Evolutionary conservation across 2,113 vertebrate species (phyloP).

Genomic region (Alligator sinensis): DNA sequence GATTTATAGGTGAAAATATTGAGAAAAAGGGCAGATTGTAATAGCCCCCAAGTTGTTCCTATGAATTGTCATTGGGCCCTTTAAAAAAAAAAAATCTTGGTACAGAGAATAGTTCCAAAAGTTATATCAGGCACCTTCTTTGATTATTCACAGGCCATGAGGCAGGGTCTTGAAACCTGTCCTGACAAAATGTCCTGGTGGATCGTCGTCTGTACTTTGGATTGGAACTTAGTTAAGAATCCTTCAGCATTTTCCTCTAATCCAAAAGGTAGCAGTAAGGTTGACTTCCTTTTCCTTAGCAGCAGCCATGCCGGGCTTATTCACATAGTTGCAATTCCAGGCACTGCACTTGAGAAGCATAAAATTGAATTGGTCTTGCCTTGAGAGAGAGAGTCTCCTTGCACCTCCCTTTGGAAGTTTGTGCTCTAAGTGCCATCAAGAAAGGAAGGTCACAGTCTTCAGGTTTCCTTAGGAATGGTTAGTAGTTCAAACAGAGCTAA

Average conservation of each 20-base stretch:
- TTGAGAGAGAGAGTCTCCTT: neutral
- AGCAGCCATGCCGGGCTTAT: neutral
- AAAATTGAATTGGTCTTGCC: neutral
- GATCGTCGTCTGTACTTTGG: neutral
- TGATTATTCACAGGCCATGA: neutral
- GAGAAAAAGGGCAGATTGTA: neutral
- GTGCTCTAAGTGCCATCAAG: neutral
- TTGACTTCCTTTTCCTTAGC: neutral
- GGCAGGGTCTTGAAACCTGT: neutral
- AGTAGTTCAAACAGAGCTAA: neutral
- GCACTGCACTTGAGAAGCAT: neutral
- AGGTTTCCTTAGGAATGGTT: neutral
- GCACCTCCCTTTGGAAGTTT: neutral
- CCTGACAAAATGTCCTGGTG: neutral
- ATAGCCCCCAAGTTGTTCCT: neutral
- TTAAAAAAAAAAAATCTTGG: neutral
- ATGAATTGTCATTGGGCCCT: no score
- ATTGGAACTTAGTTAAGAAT: neutral
- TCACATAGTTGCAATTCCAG: neutral
- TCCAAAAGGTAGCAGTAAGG: neutral
- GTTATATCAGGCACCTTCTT: neutral
- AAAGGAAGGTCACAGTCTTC: neutral
- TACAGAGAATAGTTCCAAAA: neutral
- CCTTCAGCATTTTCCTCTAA: neutral
- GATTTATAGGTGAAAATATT: neutral